Conservation (phyloP, 1,140 invertebrate genomes). For the Aphelenchoides fujianensis region DNA sequence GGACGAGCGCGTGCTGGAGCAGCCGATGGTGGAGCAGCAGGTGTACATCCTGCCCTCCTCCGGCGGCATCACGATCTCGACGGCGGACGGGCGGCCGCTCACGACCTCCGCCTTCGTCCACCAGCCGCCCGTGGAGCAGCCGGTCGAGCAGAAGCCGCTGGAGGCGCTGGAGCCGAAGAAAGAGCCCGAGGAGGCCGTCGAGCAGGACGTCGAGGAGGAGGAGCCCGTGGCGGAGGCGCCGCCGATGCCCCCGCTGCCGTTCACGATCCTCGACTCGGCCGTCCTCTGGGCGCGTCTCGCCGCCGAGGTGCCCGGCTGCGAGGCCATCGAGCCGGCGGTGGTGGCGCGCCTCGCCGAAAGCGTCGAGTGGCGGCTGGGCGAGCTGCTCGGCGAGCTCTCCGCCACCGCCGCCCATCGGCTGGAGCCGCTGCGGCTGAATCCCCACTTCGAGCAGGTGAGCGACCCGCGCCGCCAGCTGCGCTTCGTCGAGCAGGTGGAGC, state of each 20-base stretch:
- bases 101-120: background rate
- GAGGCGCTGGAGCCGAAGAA: too few relatives aligned
- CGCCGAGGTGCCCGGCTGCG: constrained; percentile 35
- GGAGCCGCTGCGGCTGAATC: constrained; percentile 43
- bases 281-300: constrained; percentile 27
- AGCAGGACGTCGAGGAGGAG: too few relatives aligned
- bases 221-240: too few relatives aligned
- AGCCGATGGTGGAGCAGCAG: background rate
- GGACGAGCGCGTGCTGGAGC: too few relatives aligned
- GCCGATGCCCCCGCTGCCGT: constrained; percentile 31
- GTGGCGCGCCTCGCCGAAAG: constrained; percentile 32
- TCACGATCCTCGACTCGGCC: constrained; percentile 39
- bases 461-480: constrained; percentile 44
- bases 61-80: background rate
- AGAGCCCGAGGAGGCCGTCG: too few relatives aligned
- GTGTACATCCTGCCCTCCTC: background rate
- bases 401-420: constrained; percentile 40
- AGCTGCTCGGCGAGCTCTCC: constrained; percentile 27
- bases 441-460: constrained; percentile 38
- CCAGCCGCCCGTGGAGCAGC: background rate
- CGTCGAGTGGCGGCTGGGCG: constrained; percentile 26
- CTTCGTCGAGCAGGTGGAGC: constrained; percentile 45
- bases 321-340: constrained; percentile 40
- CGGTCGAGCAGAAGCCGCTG: background rate
- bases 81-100: background rate